Evolutionary conservation across 2,888 invertebrate genomes (phyloP), one percentile per base, ranked within the genome.

Genomic region (Acleris literana): DNA sequence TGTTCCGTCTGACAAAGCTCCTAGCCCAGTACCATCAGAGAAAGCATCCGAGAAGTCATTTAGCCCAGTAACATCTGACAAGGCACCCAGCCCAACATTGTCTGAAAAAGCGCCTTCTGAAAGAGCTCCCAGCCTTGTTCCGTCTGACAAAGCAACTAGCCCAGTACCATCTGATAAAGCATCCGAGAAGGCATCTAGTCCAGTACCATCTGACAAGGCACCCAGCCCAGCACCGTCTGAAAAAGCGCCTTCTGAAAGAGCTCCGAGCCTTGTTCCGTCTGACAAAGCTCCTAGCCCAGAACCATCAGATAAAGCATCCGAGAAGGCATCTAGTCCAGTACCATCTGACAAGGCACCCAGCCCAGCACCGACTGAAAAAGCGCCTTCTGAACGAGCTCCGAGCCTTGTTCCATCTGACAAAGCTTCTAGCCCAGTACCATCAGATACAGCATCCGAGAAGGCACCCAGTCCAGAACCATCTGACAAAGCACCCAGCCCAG

Each of bases 251-350:
- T 39, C 13, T 5, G 68, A 60, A 59, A 72, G 68, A 44, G 53
- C 29, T 25, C 55, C 64, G 6, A 73, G 66, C 39, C 67, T 65
- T 5, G 25, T 16, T 1, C 16, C 0, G 4, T n/a, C 9, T n/a
- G 48, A 1, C 53, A 54, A n/a, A 25, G 29, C 20, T 5, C 22
- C 39, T 11, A 20, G 49, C 25, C 60, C 52, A n/a, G 18, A n/a
- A n/a, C 29, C 29, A 33, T 53, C 63, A 13, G 63, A 63, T 5
- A 46, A 52, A 18, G 46, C n/a, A 6, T 49, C 51, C 2, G 68
- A 73, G 0, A 73, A 69, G 13, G 25, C 20, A 5, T 56, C 62
- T 0, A 74, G 69, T 20, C 68, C 64, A 5, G 63, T 64, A 0
- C 17, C 58, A 2, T n/a, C 29, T 1, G 59, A 69, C 7, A 68